These are phyloP conservation scores for Pyrochroa serraticornis DNA, from an alignment of 2,888 invertebrate species.

Conservation along the genomic window DNA sequence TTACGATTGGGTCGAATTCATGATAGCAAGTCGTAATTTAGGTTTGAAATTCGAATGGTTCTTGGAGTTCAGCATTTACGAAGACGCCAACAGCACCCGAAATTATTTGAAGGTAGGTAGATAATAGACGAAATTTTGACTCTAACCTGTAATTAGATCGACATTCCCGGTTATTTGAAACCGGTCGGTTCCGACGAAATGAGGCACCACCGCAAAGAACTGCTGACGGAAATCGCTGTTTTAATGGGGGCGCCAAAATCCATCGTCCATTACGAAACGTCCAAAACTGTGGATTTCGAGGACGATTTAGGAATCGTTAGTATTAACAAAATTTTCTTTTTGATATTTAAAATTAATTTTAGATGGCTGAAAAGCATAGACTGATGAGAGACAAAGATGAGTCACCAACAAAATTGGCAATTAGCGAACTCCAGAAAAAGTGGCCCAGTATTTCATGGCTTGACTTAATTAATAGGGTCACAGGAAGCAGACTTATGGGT, in stretches of 20 bases:
- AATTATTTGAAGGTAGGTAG: constrained; percentile 1
- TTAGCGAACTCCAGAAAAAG: constrained; percentile 1
- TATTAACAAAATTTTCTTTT: not conserved
- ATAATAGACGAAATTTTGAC: not conserved
- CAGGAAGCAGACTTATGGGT: constrained; percentile 11
- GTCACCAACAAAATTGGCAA: constrained; percentile 3
- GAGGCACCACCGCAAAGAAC: constrained; percentile 6
- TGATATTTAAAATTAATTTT: not conserved
- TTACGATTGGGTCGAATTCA: constrained; percentile 36
- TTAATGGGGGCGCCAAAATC: constrained; percentile 10
- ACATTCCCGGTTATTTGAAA: constrained; percentile 16
- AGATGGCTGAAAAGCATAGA: not conserved
- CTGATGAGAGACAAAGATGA: not conserved
- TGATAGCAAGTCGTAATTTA: constrained; percentile 25
- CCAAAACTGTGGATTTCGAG: not conserved
- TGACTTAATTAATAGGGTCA: constrained; percentile 19
- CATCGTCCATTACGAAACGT: constrained; percentile 1
- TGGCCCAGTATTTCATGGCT: constrained; percentile 21
- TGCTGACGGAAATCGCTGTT: constrained; percentile 19
- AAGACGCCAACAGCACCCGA: constrained; percentile 13
- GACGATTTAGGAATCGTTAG: constrained; percentile 1
- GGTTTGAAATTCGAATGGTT: constrained; percentile 39
- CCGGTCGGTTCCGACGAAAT: constrained; percentile 8
- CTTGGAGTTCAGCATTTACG: constrained; percentile 22
- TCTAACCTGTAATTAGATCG: constrained; percentile 17